phyloP scores from a whole-genome alignment of 2,888 invertebrate species.

The Brachyopa scutellaris region DNA sequence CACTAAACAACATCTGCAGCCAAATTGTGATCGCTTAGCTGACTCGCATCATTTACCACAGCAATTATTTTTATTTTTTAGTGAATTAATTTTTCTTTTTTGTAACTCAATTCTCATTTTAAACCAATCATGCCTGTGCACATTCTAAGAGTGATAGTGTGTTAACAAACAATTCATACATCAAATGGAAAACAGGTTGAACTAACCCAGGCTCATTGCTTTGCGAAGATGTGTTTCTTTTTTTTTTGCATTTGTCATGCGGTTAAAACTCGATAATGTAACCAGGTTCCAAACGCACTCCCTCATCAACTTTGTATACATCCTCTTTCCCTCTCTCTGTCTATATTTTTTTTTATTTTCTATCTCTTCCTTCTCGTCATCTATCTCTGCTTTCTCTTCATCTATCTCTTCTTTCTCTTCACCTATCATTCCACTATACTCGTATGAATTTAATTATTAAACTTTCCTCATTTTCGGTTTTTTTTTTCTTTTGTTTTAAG shows the following conservation, averaged over 20 bases:
- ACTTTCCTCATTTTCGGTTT: conserved; percentile 7
- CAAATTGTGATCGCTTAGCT: no score
- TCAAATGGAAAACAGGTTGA: conserved; percentile 9
- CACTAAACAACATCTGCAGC: no score
- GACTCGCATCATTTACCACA: neutral
- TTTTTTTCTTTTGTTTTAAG: conserved; percentile 22
- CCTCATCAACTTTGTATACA: conserved; percentile 12
- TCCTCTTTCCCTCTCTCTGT: conserved; percentile 27
- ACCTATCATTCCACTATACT: conserved; percentile 5
- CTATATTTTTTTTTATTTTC: neutral
- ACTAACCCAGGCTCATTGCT: conserved; percentile 24
- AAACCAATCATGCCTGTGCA: conserved; percentile 1
- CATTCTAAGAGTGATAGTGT: neutral
- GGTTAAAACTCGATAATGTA: conserved; percentile 69
- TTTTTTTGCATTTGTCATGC: conserved; percentile 12
- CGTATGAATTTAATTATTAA: conserved; percentile 12
- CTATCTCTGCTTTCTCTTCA: neutral
- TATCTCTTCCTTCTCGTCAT: conserved; percentile 5
- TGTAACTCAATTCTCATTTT: conserved; percentile 1
- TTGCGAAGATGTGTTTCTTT: conserved; percentile 32
- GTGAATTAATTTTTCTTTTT: conserved; percentile 8
- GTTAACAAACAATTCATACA: neutral
- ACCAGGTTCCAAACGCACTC: conserved; percentile 50
- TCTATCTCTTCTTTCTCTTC: conserved; percentile 2
- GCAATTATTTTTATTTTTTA: neutral